These are phyloP conservation scores for Prenolepis imparis DNA, from an alignment of 2,888 invertebrate genomes.

Conservation along the genomic window DNA sequence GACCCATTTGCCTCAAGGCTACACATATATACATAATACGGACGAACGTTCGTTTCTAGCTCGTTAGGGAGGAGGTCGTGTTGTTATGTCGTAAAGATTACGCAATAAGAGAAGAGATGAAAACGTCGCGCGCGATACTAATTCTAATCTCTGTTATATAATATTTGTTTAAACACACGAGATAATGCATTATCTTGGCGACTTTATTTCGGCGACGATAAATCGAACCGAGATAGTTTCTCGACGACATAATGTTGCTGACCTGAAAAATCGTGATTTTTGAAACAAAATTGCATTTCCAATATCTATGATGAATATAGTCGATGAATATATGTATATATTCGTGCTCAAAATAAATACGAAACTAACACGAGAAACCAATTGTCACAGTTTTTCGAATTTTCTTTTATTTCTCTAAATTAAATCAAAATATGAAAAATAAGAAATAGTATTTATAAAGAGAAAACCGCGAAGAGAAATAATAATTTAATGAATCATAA, in stretches of 20 bases:
- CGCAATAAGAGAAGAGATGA: constrained; percentile 58
- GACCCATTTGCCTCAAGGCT: constrained; percentile 77
- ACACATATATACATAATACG: constrained; percentile 47
- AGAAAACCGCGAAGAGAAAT: background rate
- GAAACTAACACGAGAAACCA: background rate
- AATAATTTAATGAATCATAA: background rate
- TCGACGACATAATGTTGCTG: background rate
- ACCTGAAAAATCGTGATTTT: constrained; percentile 19
- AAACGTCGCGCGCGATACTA: constrained; percentile 34
- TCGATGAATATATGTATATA: constrained; percentile 20
- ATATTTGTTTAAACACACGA: constrained; percentile 45
- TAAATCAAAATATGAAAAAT: background rate
- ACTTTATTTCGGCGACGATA: constrained; percentile 9
- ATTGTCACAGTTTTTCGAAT: background rate
- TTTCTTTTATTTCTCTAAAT: constrained; percentile 40
- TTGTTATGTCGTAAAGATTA: constrained; percentile 25
- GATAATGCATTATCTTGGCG: constrained; percentile 14
- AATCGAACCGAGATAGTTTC: constrained; percentile 21
- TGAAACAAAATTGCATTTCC: constrained; percentile 10
- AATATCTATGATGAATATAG: constrained; percentile 14
- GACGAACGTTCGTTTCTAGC: constrained; percentile 43
- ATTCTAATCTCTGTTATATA: constrained; percentile 49
- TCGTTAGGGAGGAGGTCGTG: constrained; percentile 36
- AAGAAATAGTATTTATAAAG: background rate
- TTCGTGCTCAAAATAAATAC: background rate